These are phyloP conservation scores for Tetramorium parvispinum DNA, from an alignment of 1,140 invertebrate genomes.

Conservation along the genomic window DNA sequence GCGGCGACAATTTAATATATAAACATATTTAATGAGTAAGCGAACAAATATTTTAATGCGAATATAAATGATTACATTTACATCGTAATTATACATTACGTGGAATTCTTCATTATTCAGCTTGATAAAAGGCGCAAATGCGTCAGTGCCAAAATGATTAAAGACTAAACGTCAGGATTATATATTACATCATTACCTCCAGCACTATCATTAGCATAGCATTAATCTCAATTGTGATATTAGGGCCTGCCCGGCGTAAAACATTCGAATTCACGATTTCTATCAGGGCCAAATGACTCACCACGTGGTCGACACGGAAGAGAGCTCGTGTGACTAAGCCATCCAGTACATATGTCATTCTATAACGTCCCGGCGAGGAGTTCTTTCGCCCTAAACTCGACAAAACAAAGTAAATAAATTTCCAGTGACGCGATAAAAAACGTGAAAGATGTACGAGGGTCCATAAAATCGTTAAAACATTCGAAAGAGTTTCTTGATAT, in stretches of 20 bases:
- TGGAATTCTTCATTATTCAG: constrained; percentile 11
- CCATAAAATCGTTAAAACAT: neutral
- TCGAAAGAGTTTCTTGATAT: neutral
- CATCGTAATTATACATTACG: constrained; percentile 26
- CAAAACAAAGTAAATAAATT: neutral
- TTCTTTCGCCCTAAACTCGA: neutral
- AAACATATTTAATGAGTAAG: constrained; percentile 20
- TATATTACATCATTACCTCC: constrained; percentile 42
- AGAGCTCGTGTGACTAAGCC: constrained; percentile 49
- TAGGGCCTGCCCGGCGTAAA: constrained; percentile 7
- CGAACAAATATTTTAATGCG: constrained; percentile 20
- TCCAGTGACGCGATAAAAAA: neutral
- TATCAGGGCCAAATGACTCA: constrained; percentile 55
- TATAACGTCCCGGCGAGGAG: neutral
- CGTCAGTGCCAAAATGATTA: constrained; percentile 51
- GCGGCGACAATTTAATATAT: constrained; percentile 30
- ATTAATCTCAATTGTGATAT: constrained; percentile 58
- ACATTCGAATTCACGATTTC: constrained; percentile 50
- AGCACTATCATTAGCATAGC: constrained; percentile 49
- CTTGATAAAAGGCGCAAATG: constrained; percentile 17
- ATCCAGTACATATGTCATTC: constrained; percentile 27
- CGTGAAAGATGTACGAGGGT: neutral
- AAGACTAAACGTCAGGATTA: constrained; percentile 26
- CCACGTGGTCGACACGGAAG: constrained; percentile 43
- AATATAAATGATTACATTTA: constrained; percentile 45